These are phyloP conservation scores for Eulimnadia texana DNA, from an alignment of 1,140 invertebrate species.

Conservation along the genomic window DNA sequence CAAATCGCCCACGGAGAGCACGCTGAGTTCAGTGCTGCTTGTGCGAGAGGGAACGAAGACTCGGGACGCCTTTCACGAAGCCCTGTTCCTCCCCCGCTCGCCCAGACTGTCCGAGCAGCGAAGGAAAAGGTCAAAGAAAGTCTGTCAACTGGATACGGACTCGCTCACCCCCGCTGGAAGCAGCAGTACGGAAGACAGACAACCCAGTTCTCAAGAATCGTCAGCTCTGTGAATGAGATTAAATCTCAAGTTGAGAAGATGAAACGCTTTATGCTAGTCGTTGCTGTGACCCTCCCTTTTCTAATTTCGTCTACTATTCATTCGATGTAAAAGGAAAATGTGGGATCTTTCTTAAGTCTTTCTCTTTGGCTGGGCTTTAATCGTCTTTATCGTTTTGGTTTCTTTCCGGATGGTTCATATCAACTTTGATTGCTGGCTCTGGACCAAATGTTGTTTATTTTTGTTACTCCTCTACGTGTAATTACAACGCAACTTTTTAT, in stretches of 20 bases:
- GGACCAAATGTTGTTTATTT: not conserved
- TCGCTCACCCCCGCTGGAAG: not conserved
- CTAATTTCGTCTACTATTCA: too few relatives aligned
- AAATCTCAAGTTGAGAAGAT: too few relatives aligned
- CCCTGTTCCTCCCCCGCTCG: slow-evolving; percentile 36
- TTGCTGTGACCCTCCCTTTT: too few relatives aligned
- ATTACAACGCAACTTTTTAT: not conserved
- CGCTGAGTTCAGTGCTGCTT: slow-evolving; percentile 41
- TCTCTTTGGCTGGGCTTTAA: too few relatives aligned
- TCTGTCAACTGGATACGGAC: slow-evolving; percentile 18
- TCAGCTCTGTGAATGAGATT: not conserved
- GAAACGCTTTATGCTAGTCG: too few relatives aligned
- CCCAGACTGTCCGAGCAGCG: slow-evolving; percentile 27
- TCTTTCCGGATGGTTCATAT: too few relatives aligned
- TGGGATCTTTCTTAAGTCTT: too few relatives aligned
- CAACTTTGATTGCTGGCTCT: too few relatives aligned
- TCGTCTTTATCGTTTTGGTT: too few relatives aligned
- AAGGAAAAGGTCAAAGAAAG: slow-evolving; percentile 20
- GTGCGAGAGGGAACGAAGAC: slow-evolving; percentile 42
- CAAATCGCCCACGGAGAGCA: slow-evolving; percentile 40
- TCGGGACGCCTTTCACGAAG: slow-evolving; percentile 45
- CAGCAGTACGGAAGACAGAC: not conserved
- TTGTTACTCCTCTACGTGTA: not conserved
- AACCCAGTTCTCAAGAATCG: not conserved
- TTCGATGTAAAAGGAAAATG: too few relatives aligned